Conservation (phyloP, 2,888 invertebrate genomes). For the Sturmia bella region DNA sequence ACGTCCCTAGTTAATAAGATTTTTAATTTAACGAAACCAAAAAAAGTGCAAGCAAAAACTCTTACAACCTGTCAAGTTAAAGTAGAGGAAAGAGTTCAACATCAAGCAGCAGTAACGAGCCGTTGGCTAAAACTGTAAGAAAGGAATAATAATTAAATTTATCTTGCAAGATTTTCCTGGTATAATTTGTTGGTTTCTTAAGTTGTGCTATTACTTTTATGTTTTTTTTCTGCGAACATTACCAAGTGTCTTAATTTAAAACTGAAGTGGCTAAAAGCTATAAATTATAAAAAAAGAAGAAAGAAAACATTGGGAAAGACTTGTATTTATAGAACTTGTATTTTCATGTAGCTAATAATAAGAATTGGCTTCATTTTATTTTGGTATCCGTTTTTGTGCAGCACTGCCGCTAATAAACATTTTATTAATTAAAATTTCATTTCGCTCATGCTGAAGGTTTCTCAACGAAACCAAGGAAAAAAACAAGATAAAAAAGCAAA, state of each 20-base stretch:
- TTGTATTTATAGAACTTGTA: not conserved
- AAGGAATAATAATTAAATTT: conserved; percentile 79
- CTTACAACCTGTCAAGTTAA: not conserved
- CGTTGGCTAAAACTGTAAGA: conserved; percentile 70
- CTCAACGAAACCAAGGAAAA: too few relatives aligned
- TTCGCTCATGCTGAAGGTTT: not conserved
- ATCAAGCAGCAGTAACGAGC: conserved; percentile 63
- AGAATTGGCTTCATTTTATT: not conserved
- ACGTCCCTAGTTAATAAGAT: conserved; percentile 3
- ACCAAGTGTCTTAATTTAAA: conserved; percentile 30
- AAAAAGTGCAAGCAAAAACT: not conserved
- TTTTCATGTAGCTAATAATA: conserved; percentile 19
- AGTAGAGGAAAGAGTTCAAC: conserved; percentile 12
- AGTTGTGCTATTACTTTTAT: conserved; percentile 14
- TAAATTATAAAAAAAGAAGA: not conserved
- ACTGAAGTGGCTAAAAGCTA: conserved; percentile 17
- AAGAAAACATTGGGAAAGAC: not conserved
- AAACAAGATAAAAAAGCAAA: too few relatives aligned
- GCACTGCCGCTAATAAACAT: conserved; percentile 1
- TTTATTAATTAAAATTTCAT: conserved; percentile 39
- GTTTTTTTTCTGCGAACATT: not conserved
- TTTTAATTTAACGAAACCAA: conserved; percentile 6
- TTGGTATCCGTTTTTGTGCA: not conserved
- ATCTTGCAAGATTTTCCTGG: conserved; percentile 59
- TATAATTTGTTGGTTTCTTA: conserved; percentile 41